Conservation (phyloP, 1,140 invertebrate genomes). For the Trialeurodes vaporariorum region DNA sequence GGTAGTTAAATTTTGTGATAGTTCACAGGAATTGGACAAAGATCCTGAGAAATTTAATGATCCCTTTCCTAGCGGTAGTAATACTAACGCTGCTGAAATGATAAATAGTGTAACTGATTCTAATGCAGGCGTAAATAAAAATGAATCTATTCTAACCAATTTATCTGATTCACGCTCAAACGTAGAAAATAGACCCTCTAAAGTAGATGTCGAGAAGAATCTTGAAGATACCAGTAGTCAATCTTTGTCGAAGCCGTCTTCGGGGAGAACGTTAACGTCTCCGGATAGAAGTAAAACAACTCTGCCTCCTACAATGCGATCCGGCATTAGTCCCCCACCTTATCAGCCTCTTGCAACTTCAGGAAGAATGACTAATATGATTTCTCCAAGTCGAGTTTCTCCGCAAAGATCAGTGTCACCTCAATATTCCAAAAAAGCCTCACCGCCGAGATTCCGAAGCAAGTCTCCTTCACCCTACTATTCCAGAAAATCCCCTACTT, state of each 20-base stretch:
- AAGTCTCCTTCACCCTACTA: neutral
- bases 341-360: too few species aligned
- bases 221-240: too few species aligned
- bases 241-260: too few species aligned
- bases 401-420: neutral
- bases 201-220: too few species aligned
- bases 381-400: neutral
- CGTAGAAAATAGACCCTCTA: too few species aligned
- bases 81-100: neutral
- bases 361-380: neutral
- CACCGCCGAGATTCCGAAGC: neutral
- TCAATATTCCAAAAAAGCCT: neutral
- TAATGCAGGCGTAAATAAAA: neutral
- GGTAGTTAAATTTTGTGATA: neutral
- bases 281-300: neutral
- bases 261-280: too few species aligned
- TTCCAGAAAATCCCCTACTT: neutral
- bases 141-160: too few species aligned
- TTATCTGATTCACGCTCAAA: too few species aligned
- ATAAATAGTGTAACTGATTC: neutral
- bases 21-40: neutral
- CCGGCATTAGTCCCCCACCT: neutral
- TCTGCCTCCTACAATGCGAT: neutral
- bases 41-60: neutral
- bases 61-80: neutral